These are phyloP conservation scores for Toxotes jaculatrix DNA, from an alignment of 2,113 vertebrate genomes.

Conservation along the genomic window DNA sequence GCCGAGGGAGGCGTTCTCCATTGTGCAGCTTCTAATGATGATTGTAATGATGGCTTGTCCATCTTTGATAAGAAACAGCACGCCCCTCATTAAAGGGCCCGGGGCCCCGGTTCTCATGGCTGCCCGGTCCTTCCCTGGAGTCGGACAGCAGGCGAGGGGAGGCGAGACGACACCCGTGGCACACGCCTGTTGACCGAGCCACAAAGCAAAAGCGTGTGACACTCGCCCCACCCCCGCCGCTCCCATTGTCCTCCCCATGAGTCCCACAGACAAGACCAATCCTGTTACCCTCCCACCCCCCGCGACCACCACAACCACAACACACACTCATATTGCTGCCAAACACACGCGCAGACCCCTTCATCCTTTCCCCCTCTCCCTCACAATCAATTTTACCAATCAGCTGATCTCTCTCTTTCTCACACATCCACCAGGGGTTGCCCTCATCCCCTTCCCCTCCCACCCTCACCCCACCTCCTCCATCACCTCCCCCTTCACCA, in stretches of 20 bases:
- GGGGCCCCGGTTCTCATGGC: slow-evolving; percentile 76
- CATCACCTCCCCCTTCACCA: slow-evolving; percentile 41
- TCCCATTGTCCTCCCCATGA: slow-evolving; percentile 75
- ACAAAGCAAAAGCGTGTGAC: slow-evolving; percentile 85
- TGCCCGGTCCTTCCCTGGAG: slow-evolving; percentile 44
- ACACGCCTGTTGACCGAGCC: slow-evolving; percentile 87
- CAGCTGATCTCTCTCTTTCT: slow-evolving; percentile 79
- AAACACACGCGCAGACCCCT: slow-evolving; percentile 24
- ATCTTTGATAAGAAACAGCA: slow-evolving; percentile 85
- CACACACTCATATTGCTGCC: slow-evolving; percentile 46
- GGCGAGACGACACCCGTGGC: slow-evolving; percentile 80
- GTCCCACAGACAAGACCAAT: slow-evolving; percentile 79
- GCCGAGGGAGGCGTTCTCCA: slow-evolving; percentile 58
- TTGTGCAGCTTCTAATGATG: slow-evolving; percentile 79
- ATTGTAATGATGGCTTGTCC: slow-evolving; percentile 84
- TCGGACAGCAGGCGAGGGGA: slow-evolving; percentile 82
- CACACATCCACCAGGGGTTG: slow-evolving; percentile 63
- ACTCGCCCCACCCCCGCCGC: slow-evolving; percentile 68
- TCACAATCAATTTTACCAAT: slow-evolving; percentile 82
- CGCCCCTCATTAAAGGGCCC: slow-evolving; percentile 80
- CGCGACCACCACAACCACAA: slow-evolving; percentile 41
- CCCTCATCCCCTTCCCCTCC: slow-evolving; percentile 18
- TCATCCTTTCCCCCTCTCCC: slow-evolving; percentile 54
- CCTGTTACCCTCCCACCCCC: slow-evolving; percentile 57
- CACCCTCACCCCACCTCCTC: slow-evolving; percentile 3